Conservation (phyloP, 2,797 vertebrate genomes). For the Pangasius mekongensis region DNA sequence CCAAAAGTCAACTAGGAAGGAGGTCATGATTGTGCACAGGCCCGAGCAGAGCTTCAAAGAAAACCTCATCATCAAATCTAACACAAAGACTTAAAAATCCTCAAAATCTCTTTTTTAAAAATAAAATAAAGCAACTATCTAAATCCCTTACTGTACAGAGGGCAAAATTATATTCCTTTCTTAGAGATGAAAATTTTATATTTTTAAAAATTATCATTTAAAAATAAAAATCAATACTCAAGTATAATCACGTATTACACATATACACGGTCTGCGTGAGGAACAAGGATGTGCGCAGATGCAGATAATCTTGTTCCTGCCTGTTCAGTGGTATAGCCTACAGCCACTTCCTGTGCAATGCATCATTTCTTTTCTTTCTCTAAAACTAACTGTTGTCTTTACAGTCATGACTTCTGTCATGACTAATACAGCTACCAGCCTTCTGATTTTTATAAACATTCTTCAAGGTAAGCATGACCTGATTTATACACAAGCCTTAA, state of each 20-base stretch:
- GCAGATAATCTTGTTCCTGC: constrained; percentile 37
- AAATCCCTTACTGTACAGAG: neutral
- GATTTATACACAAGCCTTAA: neutral
- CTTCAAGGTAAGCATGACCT: constrained; percentile 69
- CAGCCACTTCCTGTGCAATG: constrained; percentile 46
- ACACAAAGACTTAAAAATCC: neutral
- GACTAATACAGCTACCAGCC: constrained; percentile 45
- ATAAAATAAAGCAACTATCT: neutral
- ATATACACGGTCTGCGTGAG: neutral
- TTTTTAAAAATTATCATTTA: neutral
- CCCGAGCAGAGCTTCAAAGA: neutral
- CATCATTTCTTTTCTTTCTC: constrained; percentile 17
- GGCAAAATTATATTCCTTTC: neutral
- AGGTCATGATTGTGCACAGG: neutral
- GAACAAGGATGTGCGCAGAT: neutral
- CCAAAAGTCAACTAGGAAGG: neutral
- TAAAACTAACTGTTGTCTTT: constrained; percentile 4
- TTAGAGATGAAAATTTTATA: neutral
- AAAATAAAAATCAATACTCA: neutral
- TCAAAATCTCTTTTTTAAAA: neutral
- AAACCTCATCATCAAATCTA: neutral
- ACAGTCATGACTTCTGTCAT: constrained; percentile 62
- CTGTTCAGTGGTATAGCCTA: constrained; percentile 24
- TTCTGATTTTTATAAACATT: constrained; percentile 62
- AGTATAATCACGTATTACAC: neutral